These are phyloP conservation scores for Pheosia tremula DNA, from an alignment of 2,888 invertebrate species.

Conservation along the genomic window DNA sequence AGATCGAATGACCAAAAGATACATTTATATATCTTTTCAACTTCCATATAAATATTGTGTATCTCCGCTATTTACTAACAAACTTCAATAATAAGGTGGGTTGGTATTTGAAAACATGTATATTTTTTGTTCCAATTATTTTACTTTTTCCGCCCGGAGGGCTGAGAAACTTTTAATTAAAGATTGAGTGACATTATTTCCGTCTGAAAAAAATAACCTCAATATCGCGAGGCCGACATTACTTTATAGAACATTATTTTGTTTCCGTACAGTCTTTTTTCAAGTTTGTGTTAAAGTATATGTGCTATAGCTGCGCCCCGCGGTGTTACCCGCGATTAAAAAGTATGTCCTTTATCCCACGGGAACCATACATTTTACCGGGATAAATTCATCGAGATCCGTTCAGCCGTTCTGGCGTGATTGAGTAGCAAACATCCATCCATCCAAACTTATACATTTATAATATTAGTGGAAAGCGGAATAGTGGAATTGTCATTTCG, in stretches of 20 bases:
- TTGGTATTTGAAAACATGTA: conserved; percentile 44
- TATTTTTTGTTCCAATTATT: conserved; percentile 59
- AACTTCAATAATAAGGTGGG: conserved; percentile 37
- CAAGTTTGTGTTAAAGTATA: background rate
- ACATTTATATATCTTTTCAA: no score
- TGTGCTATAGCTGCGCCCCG: no score
- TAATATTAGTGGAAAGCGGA: no score
- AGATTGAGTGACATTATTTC: conserved; percentile 67
- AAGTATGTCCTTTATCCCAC: no score
- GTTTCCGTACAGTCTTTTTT: conserved; percentile 18
- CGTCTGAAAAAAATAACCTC: conserved; percentile 56
- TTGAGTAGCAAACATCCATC: no score
- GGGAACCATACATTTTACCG: no score
- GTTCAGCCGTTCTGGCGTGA: no score
- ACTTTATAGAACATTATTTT: conserved; percentile 55
- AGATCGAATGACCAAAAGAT: no score
- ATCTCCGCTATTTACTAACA: conserved; percentile 21
- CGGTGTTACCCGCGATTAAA: no score
- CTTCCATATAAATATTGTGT: background rate
- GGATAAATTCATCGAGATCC: no score
- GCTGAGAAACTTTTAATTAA: conserved; percentile 72
- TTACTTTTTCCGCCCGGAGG: conserved; percentile 53
- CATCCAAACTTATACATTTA: no score
- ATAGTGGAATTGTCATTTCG: no score
- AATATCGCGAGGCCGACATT: conserved; percentile 50